Percentiles rank a stretch among this genome's conserved stretches.
phyloP scores from a whole-genome alignment of 2,113 vertebrate species.

The Antechinus flavipes region DNA sequence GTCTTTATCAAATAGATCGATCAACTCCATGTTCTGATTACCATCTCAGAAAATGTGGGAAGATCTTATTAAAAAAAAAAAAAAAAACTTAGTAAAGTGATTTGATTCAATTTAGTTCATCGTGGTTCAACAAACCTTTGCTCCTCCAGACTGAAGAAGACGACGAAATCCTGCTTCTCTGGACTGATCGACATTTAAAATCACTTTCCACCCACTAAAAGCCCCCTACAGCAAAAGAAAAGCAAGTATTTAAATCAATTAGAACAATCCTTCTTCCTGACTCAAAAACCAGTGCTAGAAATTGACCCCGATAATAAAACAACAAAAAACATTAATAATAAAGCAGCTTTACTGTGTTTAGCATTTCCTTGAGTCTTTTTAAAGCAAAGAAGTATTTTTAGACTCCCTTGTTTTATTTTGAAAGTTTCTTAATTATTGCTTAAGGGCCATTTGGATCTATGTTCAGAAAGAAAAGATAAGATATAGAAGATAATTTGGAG shows the following conservation, averaged over 20 bases:
- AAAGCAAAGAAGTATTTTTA: background rate
- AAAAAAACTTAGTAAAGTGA: background rate
- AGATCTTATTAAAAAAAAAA: background rate
- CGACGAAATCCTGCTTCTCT: slow-evolving; percentile 96
- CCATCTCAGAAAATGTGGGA: slow-evolving; percentile 19
- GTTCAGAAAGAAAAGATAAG: background rate
- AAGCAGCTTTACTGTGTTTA: slow-evolving; percentile 24
- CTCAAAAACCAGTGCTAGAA: background rate
- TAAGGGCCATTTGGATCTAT: background rate
- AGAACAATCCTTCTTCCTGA: background rate
- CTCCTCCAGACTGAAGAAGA: slow-evolving; percentile 96
- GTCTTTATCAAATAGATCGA: background rate
- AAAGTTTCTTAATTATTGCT: background rate
- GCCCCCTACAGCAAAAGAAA: slow-evolving; percentile 88
- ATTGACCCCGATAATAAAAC: background rate
- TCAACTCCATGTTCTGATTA: background rate
- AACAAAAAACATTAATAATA: background rate
- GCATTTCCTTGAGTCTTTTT: slow-evolving; percentile 13
- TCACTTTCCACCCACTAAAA: slow-evolving; percentile 97
- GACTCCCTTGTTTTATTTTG: background rate
- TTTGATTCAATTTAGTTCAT: slow-evolving; percentile 8
- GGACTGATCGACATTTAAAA: slow-evolving; percentile 94
- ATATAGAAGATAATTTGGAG: too few species aligned
- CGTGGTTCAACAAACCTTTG: slow-evolving; percentile 86
- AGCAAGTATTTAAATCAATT: slow-evolving; percentile 41